Base-by-base conservation (phyloP, 1,140 invertebrate species). In the Drosophila tristis region DNA sequence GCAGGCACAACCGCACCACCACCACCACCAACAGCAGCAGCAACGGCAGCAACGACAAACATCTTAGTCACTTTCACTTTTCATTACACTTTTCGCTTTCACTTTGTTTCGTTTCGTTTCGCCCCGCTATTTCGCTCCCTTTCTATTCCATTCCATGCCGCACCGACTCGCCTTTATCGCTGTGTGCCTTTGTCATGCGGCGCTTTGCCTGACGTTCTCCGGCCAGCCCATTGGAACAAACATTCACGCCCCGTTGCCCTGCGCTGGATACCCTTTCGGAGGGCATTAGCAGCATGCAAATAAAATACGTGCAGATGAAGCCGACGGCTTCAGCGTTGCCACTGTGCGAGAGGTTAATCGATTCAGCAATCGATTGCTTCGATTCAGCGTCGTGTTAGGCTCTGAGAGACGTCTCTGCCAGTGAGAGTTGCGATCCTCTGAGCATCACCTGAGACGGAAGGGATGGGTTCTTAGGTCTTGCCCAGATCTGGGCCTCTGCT, bases 21-120 rank as follows among this genome's bases (percentile, higher is more conserved):
- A 44, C 35, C 20, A 58, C 44, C 39, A 54, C 35, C 47, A 67
- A 42, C 71, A 16, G 16, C 16, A 16, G 16, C 16, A 16, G 16
- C 29, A 50, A 15, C 29, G 35, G 47, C 39, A 54, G 43, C 47
- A 67, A 35, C 71, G 50, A 66, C 47, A 76, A 68, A 74, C 68
- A 71, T 71, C 55, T 86, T 61, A 70, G 64, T 78, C 82, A 86
- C 78, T 86, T 78, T 87, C 78, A 74, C 60, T 80, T 51, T 80
- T 51, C 60, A 81, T 81, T 78, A 55, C 39, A 59, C 50, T 68
- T 43, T 57, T 50, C 51, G 8, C 77, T 59, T 61, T 59, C 48
- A 7, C 23, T 58, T 20, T 9, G 15, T 78, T 59, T 55, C 23
- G 20, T 23, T 44, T 43, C 8, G 13, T 26, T 39, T 39, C 45